Conservation (phyloP, 1,140 invertebrate species). For the Drosophila tristis region DNA sequence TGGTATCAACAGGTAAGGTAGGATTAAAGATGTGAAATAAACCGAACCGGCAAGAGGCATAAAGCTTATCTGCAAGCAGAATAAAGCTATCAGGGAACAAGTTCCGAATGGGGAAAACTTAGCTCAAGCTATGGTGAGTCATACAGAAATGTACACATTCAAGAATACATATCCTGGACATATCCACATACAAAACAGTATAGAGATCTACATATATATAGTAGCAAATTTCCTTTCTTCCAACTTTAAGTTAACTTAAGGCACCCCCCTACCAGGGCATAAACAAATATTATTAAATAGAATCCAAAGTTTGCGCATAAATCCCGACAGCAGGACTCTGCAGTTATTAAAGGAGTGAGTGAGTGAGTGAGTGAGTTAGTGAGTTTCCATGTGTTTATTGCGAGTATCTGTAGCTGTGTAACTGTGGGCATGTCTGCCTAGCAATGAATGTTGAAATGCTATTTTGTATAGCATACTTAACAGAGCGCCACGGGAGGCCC, state of each 20-base stretch:
- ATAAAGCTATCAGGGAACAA: too few species aligned
- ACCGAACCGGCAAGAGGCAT: background rate
- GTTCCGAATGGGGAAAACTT: background rate
- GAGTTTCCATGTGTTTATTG: too few species aligned
- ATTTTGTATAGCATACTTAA: conserved; percentile 53
- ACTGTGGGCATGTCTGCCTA: too few species aligned
- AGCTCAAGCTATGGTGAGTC: too few species aligned
- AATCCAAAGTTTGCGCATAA: conserved; percentile 59
- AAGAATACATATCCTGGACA: too few species aligned
- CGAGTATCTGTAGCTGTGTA: background rate
- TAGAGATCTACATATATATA: too few species aligned
- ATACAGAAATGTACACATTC: too few species aligned
- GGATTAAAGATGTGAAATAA: background rate
- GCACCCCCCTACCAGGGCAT: background rate
- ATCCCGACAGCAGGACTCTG: conserved; percentile 40
- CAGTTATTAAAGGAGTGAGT: conserved; percentile 2
- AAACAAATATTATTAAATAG: conserved; percentile 49
- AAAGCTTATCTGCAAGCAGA: too few species aligned
- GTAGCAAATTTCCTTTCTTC: too few species aligned
- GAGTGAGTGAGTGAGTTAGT: too few species aligned
- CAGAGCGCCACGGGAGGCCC: conserved; percentile 11
- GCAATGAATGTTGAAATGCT: conserved; percentile 52
- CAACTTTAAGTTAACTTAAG: too few species aligned
- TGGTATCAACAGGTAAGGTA: conserved; percentile 32
- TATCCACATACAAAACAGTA: background rate